phyloP scores from a whole-genome alignment of 1,140 invertebrate species.

The Tetramorium parvispinum region DNA sequence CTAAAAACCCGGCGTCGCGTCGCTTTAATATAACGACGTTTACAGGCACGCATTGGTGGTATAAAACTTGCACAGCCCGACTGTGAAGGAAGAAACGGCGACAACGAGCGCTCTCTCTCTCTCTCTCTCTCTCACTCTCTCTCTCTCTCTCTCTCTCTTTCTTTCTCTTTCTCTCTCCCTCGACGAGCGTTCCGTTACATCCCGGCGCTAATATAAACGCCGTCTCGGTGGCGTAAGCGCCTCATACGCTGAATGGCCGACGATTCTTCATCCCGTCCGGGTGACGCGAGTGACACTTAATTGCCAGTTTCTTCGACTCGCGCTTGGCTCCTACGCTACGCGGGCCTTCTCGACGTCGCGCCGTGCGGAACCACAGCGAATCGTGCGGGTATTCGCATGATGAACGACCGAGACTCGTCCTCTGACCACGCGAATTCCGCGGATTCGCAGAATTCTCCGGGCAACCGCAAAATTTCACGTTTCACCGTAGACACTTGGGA shows the following conservation, averaged over 20 bases:
- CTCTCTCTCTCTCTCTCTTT: too few species aligned
- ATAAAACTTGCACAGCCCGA: conserved; percentile 8
- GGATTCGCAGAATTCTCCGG: conserved; percentile 61
- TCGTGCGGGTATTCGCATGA: conserved; percentile 44
- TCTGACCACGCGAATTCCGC: conserved; percentile 56
- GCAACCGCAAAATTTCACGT: conserved; percentile 66
- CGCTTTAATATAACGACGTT: conserved; percentile 24
- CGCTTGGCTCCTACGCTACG: background rate
- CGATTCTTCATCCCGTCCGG: conserved; percentile 51
- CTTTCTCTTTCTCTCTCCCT: too few species aligned
- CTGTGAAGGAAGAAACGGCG: background rate
- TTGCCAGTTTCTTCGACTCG: conserved; percentile 64
- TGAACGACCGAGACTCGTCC: conserved; percentile 65
- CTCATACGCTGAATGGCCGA: conserved; percentile 2
- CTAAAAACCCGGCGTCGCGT: background rate
- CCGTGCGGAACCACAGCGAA: background rate
- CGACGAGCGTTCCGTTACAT: conserved; percentile 9
- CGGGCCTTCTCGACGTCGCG: background rate
- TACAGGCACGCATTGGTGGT: background rate
- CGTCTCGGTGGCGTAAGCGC: background rate
- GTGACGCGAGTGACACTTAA: conserved; percentile 55
- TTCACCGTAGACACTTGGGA: conserved; percentile 50
- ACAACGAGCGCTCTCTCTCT: background rate
- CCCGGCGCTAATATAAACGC: conserved; percentile 36
- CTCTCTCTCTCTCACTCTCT: too few species aligned